These are phyloP conservation scores for Cebus imitator DNA, from an alignment of 2,113 vertebrate species.

Conservation along the genomic window DNA sequence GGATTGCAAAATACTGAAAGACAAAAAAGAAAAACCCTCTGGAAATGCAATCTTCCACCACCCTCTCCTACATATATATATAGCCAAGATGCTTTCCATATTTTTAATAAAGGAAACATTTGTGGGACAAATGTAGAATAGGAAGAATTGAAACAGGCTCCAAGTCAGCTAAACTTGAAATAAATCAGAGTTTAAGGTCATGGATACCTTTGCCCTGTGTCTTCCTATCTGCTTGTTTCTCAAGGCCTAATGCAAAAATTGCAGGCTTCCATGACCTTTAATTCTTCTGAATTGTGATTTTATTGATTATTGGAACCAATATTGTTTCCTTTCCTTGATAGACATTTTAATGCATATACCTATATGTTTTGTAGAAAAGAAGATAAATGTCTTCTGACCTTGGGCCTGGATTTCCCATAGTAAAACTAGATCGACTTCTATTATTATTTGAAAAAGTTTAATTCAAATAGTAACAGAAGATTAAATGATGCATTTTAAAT, in stretches of 20 bases:
- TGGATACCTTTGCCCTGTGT: neutral
- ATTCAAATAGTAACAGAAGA: neutral
- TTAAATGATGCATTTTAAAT: neutral
- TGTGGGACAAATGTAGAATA: constrained; percentile 56
- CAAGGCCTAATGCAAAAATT: constrained; percentile 8
- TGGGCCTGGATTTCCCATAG: neutral
- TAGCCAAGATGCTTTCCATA: constrained; percentile 72
- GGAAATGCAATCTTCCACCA: constrained; percentile 61
- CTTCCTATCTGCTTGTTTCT: constrained; percentile 20
- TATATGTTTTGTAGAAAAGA: neutral
- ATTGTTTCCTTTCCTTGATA: neutral
- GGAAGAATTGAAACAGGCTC: constrained; percentile 20
- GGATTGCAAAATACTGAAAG: constrained; percentile 21
- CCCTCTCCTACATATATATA: constrained; percentile 43
- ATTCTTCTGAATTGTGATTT: neutral
- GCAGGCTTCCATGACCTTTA: neutral
- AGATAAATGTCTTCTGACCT: neutral
- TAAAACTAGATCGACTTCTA: neutral
- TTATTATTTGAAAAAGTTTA: neutral
- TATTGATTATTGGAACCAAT: neutral
- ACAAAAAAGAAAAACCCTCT: constrained; percentile 37
- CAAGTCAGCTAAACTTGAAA: constrained; percentile 48
- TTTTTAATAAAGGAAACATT: constrained; percentile 73
- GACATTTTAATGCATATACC: neutral
- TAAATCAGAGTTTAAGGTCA: constrained; percentile 28